Evolutionary conservation across 2,888 invertebrate genomes (phyloP).

Genomic region (Catocala nupta): DNA sequence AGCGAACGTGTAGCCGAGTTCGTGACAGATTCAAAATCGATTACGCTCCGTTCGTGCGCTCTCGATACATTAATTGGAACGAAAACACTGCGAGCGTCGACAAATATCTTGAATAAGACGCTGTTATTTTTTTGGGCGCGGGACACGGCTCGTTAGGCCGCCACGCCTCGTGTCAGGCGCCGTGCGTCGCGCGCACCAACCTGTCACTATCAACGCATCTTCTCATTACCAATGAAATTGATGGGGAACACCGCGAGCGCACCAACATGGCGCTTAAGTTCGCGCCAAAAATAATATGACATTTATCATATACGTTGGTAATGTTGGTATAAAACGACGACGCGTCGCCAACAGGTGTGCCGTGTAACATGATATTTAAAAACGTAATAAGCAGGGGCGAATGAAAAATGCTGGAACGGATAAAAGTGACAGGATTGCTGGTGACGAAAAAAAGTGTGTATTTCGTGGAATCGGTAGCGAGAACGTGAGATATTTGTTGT

Average conservation of each 20-base stretch:
- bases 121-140: conserved; percentile 47
- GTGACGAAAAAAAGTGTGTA: conserved; percentile 62
- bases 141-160: conserved; percentile 67
- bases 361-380: conserved; percentile 66
- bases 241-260: conserved; percentile 61
- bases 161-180: conserved; percentile 60
- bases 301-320: conserved; percentile 37
- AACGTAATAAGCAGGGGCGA: conserved; percentile 54
- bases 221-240: conserved; percentile 69
- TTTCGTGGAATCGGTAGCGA: conserved; percentile 74
- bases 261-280: conserved; percentile 34
- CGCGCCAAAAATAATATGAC: conserved; percentile 59
- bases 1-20: conserved; percentile 60
- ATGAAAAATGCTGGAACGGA: conserved; percentile 67
- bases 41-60: conserved; percentile 71
- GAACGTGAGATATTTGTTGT: conserved; percentile 79
- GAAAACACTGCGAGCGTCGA: conserved; percentile 60
- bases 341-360: conserved; percentile 65
- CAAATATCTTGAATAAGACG: conserved; percentile 68
- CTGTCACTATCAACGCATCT: conserved; percentile 70
- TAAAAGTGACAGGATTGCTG: conserved; percentile 66
- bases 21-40: conserved; percentile 73
- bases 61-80: conserved; percentile 78
- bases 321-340: conserved; percentile 41
- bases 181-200: conserved; percentile 39